Conservation (phyloP, 2,888 invertebrate genomes). For the Terebella lapidaria region DNA sequence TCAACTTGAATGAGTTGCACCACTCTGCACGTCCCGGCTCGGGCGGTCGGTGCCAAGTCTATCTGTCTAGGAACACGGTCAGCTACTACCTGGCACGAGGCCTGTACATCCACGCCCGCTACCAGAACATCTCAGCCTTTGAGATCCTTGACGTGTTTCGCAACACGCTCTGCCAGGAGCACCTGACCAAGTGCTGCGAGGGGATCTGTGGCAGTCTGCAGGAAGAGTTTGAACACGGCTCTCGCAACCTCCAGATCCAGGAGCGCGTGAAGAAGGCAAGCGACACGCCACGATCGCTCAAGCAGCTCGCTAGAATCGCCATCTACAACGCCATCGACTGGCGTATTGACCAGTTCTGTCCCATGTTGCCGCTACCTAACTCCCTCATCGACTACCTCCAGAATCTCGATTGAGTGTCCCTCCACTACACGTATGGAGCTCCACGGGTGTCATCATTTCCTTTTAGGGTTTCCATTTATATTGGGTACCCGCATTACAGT, state of each 20-base stretch:
- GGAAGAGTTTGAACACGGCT: slow-evolving; percentile 24
- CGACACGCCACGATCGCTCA: slow-evolving; percentile 19
- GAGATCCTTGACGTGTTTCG: slow-evolving; percentile 26
- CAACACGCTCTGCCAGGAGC: slow-evolving; percentile 22
- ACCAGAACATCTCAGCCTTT: slow-evolving; percentile 24
- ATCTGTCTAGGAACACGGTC: slow-evolving; percentile 18
- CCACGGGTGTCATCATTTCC: too few relatives aligned
- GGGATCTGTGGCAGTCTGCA: slow-evolving; percentile 25
- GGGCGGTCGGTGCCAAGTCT: background rate
- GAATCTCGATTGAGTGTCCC: slow-evolving; percentile 15
- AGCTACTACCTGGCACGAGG: slow-evolving; percentile 27
- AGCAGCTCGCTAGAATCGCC: slow-evolving; percentile 23
- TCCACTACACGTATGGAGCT: too few relatives aligned
- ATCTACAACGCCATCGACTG: slow-evolving; percentile 24
- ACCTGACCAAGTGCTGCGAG: slow-evolving; percentile 17
- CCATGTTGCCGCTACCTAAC: slow-evolving; percentile 19
- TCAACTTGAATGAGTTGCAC: slow-evolving; percentile 24
- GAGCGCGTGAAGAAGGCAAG: slow-evolving; percentile 12
- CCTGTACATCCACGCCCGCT: slow-evolving; percentile 26
- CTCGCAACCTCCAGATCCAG: slow-evolving; percentile 20
- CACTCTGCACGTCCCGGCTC: background rate
- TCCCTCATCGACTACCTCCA: slow-evolving; percentile 21
- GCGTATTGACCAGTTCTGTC: slow-evolving; percentile 16
- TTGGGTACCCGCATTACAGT: too few relatives aligned
- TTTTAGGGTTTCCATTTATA: too few relatives aligned